Percentiles rank a stretch among this genome's conserved stretches.
Conservation (phyloP, 2,888 invertebrate species). For the Malthinus seriepunctatus region DNA sequence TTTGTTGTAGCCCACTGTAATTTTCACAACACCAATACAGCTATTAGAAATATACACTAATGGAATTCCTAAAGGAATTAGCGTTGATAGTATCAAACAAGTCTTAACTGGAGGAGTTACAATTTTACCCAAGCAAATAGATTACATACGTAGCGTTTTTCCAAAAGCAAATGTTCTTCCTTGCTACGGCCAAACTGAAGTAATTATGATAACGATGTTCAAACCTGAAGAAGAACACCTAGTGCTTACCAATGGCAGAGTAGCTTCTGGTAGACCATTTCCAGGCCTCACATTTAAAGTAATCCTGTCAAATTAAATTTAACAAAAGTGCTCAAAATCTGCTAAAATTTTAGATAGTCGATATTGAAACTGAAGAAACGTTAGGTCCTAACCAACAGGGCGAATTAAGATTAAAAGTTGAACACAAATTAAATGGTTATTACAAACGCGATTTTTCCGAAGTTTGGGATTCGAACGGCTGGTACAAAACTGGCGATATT, state of each 20-base stretch:
- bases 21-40: conserved; percentile 1
- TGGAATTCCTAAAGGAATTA: neutral
- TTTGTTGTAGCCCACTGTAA: neutral
- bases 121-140: conserved; percentile 21
- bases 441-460: conserved; percentile 54
- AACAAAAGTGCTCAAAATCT: neutral
- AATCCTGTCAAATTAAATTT: neutral
- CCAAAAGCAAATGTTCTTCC: conserved; percentile 41
- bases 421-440: conserved; percentile 52
- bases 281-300: neutral
- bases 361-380: conserved; percentile 52
- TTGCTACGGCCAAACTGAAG: conserved; percentile 18
- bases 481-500: conserved; percentile 59
- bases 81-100: conserved; percentile 4
- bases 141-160: conserved; percentile 29
- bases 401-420: conserved; percentile 58
- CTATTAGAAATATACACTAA: neutral
- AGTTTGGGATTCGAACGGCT: conserved; percentile 53
- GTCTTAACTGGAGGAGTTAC: conserved; percentile 30
- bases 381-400: conserved; percentile 56
- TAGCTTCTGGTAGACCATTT: too few species aligned
- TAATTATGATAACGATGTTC: conserved; percentile 1
- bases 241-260: neutral
- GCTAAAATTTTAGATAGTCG: conserved; percentile 48
- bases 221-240: neutral